Conservation (phyloP, 2,113 vertebrate species). For the Mormoops blainvillei region DNA sequence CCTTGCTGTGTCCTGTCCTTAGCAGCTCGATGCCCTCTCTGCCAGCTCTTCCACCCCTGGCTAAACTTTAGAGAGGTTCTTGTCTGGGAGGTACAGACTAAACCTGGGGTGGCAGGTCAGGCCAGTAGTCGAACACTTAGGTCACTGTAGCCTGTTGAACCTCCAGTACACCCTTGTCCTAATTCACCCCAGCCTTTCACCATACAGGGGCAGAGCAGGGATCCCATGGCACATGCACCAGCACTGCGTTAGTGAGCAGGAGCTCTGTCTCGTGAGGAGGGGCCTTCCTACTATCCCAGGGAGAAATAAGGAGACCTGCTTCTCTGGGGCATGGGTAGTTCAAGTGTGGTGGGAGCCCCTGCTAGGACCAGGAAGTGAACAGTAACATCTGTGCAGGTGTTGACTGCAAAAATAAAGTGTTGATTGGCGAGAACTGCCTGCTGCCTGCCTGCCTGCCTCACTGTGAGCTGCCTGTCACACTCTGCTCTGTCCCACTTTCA, state of each 20-base stretch:
- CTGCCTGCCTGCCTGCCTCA: constrained; percentile 46
- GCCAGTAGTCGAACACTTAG: background rate
- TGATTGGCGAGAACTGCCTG: constrained; percentile 58
- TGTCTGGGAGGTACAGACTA: constrained; percentile 50
- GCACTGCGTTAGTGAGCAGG: background rate
- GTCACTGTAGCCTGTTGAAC: background rate
- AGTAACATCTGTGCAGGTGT: constrained; percentile 52
- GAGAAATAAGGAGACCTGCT: background rate
- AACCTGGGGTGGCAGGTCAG: background rate
- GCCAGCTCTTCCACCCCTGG: constrained; percentile 65
- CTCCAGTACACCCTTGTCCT: background rate
- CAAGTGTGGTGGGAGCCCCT: background rate
- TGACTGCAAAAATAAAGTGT: constrained; percentile 69
- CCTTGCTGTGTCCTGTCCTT: constrained; percentile 68
- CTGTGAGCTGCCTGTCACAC: background rate
- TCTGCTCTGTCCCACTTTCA: background rate
- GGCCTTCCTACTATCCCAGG: background rate
- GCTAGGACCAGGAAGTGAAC: background rate
- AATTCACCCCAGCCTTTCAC: background rate
- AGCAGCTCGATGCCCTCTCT: constrained; percentile 54
- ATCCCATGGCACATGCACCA: background rate
- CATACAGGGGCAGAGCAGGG: background rate
- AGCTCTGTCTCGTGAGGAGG: background rate
- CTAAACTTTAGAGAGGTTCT: constrained; percentile 66
- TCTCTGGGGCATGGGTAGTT: background rate